phyloP scores from a whole-genome alignment of 2,113 vertebrate species.

The Passer montanus region DNA sequence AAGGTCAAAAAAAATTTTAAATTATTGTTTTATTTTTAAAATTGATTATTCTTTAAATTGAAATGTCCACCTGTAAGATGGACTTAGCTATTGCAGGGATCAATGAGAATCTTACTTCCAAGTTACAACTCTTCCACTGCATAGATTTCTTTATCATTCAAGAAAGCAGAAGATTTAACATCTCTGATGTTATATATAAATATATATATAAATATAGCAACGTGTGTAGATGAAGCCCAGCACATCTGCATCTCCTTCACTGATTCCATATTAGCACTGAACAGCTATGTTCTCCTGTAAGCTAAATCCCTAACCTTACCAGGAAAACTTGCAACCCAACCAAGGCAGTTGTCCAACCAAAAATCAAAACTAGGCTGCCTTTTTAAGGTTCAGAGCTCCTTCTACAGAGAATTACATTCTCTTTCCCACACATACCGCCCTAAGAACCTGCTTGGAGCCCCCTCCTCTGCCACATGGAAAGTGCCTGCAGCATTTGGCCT shows the following conservation, averaged over 20 bases:
- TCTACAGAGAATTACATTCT: neutral
- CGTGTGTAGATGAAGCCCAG: neutral
- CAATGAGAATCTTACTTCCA: neutral
- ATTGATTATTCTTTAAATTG: neutral
- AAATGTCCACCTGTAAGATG: neutral
- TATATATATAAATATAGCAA: too few species aligned
- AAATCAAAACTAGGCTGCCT: neutral
- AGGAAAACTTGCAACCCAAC: neutral
- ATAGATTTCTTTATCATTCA: neutral
- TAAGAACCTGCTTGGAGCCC: neutral
- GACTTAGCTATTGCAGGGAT: neutral
- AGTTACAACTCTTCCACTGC: neutral
- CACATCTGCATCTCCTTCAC: neutral
- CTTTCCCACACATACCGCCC: neutral
- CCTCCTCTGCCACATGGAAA: neutral
- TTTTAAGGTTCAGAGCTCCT: neutral
- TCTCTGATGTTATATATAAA: too few species aligned
- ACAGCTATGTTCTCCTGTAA: neutral
- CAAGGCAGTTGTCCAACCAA: neutral
- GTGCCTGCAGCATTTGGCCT: neutral
- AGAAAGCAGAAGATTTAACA: neutral
- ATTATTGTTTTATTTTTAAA: neutral
- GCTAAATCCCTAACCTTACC: neutral
- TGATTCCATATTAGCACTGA: conserved; percentile 22
- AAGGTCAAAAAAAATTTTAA: neutral